A percentile compares a stretch with the other conserved stretches of the same genome.
Evolutionary conservation across 2,888 invertebrate genomes (phyloP).

Genomic region (Cheilosia urbana): DNA sequence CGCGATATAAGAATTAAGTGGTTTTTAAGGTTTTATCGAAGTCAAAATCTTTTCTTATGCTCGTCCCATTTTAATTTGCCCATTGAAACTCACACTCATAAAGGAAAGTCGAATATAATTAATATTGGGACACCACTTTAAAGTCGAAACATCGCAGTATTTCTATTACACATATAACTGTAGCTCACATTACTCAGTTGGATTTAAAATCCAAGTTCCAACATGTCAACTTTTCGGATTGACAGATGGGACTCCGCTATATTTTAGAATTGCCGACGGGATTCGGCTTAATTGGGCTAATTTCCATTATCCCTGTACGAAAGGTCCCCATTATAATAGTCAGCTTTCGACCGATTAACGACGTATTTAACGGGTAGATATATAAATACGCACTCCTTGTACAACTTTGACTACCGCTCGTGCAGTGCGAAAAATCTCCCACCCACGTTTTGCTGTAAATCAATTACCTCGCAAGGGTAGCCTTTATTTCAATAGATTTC

Average conservation of each 20-base stretch:
- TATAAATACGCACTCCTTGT: neutral
- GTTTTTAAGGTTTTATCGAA: too few species aligned
- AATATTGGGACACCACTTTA: too few species aligned
- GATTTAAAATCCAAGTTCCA: too few species aligned
- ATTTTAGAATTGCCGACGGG: neutral
- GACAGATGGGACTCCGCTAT: neutral
- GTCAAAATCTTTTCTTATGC: too few species aligned
- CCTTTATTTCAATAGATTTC: slow-evolving; percentile 14
- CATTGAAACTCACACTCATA: too few species aligned
- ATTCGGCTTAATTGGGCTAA: slow-evolving; percentile 32
- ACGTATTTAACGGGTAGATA: too few species aligned
- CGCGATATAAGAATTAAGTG: too few species aligned
- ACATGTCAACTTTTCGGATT: neutral
- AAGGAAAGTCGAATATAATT: too few species aligned
- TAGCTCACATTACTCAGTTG: neutral
- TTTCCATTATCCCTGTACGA: slow-evolving; percentile 25
- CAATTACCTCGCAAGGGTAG: slow-evolving; percentile 16
- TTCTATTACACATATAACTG: neutral
- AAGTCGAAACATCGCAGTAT: neutral
- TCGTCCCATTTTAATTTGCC: too few species aligned
- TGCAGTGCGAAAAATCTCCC: neutral
- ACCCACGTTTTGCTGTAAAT: slow-evolving; percentile 11
- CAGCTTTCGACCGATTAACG: neutral
- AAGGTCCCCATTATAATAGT: too few species aligned
- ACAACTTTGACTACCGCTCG: neutral